Percentiles rank a stretch among this genome's conserved stretches.
These are phyloP conservation scores for Mycteria americana DNA, from an alignment of 2,797 vertebrate genomes.

Conservation along the genomic window DNA sequence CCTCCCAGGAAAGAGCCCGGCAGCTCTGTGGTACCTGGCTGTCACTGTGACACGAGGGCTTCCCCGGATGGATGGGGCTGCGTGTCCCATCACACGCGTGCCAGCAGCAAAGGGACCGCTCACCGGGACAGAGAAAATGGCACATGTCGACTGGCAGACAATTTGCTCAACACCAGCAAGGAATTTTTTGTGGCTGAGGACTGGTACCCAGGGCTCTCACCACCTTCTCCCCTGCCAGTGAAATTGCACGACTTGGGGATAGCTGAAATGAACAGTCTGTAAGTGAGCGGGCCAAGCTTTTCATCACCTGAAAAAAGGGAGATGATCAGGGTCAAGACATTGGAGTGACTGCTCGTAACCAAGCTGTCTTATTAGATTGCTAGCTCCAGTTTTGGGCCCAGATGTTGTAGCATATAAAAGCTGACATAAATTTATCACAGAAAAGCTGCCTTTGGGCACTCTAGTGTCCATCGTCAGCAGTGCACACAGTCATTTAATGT, in stretches of 20 bases:
- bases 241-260: neutral
- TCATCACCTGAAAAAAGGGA: neutral
- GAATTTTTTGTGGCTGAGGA: neutral
- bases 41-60: neutral
- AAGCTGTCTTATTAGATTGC: conserved; percentile 18
- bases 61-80: neutral
- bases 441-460: conserved; percentile 24
- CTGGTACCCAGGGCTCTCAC: neutral
- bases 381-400: conserved; percentile 10
- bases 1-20: neutral
- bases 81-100: neutral
- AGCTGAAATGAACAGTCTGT: neutral
- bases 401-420: conserved; percentile 31
- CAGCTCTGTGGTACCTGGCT: neutral
- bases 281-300: neutral
- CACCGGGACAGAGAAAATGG: neutral
- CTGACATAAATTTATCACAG: conserved; percentile 18
- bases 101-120: neutral
- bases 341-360: conserved; percentile 19
- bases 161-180: neutral
- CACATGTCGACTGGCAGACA: neutral
- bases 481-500: neutral
- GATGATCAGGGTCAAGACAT: neutral
- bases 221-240: neutral
- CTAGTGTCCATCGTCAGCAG: neutral